phyloP scores from a whole-genome alignment of 2,113 vertebrate species.

The Pyxicephalus adspersus region DNA sequence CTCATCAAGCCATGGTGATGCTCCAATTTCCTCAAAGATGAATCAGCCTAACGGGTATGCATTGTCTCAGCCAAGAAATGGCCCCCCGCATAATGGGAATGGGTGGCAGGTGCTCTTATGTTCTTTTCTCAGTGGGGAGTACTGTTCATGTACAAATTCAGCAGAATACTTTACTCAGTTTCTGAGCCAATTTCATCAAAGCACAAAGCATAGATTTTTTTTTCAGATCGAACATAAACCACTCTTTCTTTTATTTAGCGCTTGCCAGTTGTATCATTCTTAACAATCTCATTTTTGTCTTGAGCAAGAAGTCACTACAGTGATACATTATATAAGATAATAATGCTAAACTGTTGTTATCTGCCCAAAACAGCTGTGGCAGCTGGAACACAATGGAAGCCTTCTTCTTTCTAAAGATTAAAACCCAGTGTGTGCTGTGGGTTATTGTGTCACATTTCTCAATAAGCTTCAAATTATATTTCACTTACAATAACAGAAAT shows the following conservation, averaged over 20 bases:
- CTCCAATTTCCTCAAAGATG: too few relatives aligned
- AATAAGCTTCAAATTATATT: slow-evolving; percentile 39
- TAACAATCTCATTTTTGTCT: slow-evolving; percentile 48
- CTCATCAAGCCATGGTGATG: too few relatives aligned
- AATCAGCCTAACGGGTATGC: too few relatives aligned
- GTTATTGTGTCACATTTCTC: slow-evolving; percentile 45
- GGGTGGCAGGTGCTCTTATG: too few relatives aligned
- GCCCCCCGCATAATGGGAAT: too few relatives aligned
- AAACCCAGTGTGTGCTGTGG: slow-evolving; percentile 20
- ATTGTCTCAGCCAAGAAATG: too few relatives aligned
- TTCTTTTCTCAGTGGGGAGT: not conserved
- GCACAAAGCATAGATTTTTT: not conserved
- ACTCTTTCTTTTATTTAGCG: slow-evolving; percentile 23
- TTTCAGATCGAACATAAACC: slow-evolving; percentile 27
- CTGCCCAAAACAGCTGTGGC: slow-evolving; percentile 28
- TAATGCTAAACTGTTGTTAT: slow-evolving; percentile 31
- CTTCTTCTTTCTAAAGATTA: slow-evolving; percentile 40
- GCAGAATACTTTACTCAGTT: slow-evolving; percentile 1
- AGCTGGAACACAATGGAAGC: slow-evolving; percentile 30
- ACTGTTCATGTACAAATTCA: slow-evolving; percentile 5
- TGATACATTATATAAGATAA: slow-evolving; percentile 47
- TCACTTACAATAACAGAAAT: slow-evolving; percentile 42
- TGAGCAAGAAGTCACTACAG: slow-evolving; percentile 25
- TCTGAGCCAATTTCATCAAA: not conserved
- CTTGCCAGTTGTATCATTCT: slow-evolving; percentile 22